phyloP scores from a whole-genome alignment of 1,140 invertebrate genomes.

The Centruroides sculpturatus region DNA sequence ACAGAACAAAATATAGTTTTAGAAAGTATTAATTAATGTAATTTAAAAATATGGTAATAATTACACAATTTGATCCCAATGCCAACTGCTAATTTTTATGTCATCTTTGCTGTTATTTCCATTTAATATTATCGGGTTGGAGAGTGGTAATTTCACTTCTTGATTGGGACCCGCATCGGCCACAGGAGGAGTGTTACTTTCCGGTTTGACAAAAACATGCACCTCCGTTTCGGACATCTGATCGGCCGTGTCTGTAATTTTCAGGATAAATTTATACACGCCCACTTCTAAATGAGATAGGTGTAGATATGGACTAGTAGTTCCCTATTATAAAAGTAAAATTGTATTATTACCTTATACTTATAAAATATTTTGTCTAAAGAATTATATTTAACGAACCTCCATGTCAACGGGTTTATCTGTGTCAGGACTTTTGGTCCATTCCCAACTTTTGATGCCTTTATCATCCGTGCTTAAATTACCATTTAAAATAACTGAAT shows the following conservation, averaged over 20 bases:
- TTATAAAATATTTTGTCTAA: background rate
- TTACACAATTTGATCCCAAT: slow-evolving; percentile 62
- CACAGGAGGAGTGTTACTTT: slow-evolving; percentile 55
- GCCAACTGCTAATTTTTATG: slow-evolving; percentile 60
- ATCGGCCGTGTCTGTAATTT: slow-evolving; percentile 76
- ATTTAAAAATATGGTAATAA: background rate
- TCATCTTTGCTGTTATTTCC: slow-evolving; percentile 70
- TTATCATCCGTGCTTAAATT: slow-evolving; percentile 83
- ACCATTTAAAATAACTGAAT: slow-evolving; percentile 74
- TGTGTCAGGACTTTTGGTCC: slow-evolving; percentile 67
- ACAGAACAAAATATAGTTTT: no score
- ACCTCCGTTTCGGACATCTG: slow-evolving; percentile 73
- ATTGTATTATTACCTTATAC: background rate
- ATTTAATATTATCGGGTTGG: slow-evolving; percentile 60
- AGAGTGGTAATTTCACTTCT: slow-evolving; percentile 49
- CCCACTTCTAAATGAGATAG: slow-evolving; percentile 81
- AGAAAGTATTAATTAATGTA: no score
- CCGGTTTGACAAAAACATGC: slow-evolving; percentile 83
- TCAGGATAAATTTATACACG: slow-evolving; percentile 83
- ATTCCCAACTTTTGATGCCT: slow-evolving; percentile 82
- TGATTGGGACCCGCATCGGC: slow-evolving; percentile 42
- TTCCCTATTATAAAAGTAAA: slow-evolving; percentile 25
- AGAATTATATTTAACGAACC: slow-evolving; percentile 24
- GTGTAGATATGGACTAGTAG: slow-evolving; percentile 68
- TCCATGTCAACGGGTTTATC: slow-evolving; percentile 86